A percentile compares a stretch with the other conserved stretches of the same genome.
Evolutionary conservation across 2,888 invertebrate genomes (phyloP).

Genomic region (Stenchaetothrips biformis): DNA sequence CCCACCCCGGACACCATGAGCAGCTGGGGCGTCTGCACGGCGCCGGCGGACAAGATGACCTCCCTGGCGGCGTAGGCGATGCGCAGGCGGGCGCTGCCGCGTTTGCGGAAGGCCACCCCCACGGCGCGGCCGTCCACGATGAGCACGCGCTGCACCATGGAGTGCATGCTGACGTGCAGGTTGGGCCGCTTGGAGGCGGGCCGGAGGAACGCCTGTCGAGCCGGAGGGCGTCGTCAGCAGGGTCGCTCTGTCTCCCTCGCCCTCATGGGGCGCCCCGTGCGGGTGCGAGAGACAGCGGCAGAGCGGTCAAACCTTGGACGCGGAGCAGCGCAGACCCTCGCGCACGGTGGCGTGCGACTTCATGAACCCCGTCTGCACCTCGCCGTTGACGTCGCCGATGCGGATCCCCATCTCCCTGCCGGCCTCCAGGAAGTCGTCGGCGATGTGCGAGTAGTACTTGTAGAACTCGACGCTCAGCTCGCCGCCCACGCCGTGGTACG

Average conservation of each 20-base stretch:
- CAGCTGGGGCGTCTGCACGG: slow-evolving; percentile 78
- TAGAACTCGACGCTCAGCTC: slow-evolving; percentile 69
- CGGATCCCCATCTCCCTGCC: slow-evolving; percentile 65
- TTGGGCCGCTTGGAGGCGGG: slow-evolving; percentile 62
- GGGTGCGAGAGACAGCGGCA: not conserved
- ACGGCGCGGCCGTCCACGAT: slow-evolving; percentile 58
- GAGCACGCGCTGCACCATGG: slow-evolving; percentile 63
- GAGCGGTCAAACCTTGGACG: slow-evolving; percentile 57
- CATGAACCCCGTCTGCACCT: slow-evolving; percentile 72
- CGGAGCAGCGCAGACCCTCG: slow-evolving; percentile 73
- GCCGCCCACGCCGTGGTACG: slow-evolving; percentile 67
- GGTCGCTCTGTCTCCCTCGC: no score
- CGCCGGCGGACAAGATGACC: slow-evolving; percentile 79
- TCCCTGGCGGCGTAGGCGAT: slow-evolving; percentile 64
- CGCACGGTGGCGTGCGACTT: slow-evolving; percentile 70
- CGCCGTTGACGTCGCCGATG: slow-evolving; percentile 69
- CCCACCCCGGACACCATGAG: slow-evolving; percentile 83
- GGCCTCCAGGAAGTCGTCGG: slow-evolving; percentile 63
- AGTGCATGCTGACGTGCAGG: slow-evolving; percentile 65
- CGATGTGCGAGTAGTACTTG: slow-evolving; percentile 63
- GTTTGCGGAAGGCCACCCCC: slow-evolving; percentile 62
- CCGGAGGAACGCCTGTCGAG: slow-evolving; percentile 58
- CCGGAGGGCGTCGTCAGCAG: not conserved
- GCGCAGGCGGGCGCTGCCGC: slow-evolving; percentile 48
- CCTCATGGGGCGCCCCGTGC: no score